phyloP scores from a whole-genome alignment of 2,113 vertebrate genomes.

The Eretmochelys imbricata region DNA sequence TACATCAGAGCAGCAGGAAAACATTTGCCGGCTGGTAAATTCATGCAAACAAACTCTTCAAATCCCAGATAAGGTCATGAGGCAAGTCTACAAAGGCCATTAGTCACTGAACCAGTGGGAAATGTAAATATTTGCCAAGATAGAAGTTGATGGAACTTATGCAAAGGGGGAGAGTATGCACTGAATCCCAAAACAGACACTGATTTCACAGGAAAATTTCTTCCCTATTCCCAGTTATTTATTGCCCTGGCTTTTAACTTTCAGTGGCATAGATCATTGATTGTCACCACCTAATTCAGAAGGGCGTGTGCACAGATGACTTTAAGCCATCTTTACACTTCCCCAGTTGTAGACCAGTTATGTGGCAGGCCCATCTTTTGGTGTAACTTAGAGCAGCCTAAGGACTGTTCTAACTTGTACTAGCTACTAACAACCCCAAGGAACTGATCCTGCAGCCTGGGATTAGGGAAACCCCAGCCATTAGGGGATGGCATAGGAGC shows the following conservation, averaged over 20 bases:
- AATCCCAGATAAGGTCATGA: neutral
- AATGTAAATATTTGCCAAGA: conserved; percentile 23
- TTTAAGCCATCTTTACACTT: neutral
- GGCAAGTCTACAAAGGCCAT: neutral
- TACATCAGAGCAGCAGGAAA: neutral
- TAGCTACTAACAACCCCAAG: too few species aligned
- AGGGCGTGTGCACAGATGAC: too few species aligned
- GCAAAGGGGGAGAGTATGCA: neutral
- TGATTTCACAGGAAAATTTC: neutral
- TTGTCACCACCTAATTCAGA: neutral
- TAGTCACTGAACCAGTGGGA: neutral
- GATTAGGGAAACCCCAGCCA: too few species aligned
- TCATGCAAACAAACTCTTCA: neutral
- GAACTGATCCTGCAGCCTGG: too few species aligned
- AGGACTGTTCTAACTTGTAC: neutral
- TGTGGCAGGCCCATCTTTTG: neutral
- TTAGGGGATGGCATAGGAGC: neutral
- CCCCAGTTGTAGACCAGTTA: neutral
- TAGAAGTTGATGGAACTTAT: accelerated
- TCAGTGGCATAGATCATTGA: neutral
- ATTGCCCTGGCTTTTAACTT: neutral
- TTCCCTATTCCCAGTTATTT: neutral
- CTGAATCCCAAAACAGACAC: neutral
- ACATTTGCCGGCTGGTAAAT: neutral
- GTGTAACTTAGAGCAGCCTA: neutral